Evolutionary conservation across 2,888 invertebrate genomes (phyloP).

Genomic region (Chorisops tibialis): DNA sequence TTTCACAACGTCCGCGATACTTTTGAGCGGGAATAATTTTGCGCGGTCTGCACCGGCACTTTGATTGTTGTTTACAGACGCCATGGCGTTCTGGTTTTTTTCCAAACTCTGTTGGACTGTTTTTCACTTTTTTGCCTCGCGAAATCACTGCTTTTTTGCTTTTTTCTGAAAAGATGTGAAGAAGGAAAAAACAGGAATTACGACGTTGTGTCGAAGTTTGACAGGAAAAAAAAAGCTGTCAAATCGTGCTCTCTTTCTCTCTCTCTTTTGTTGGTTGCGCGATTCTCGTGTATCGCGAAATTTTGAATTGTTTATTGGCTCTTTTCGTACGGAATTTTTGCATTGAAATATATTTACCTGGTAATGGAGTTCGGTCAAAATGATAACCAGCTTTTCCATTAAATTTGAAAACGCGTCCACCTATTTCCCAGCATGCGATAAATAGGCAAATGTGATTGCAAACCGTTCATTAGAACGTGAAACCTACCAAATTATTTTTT

Average conservation of each 20-base stretch:
- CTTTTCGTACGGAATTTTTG: no score
- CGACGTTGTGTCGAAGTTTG: slow-evolving; percentile 20
- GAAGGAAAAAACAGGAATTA: slow-evolving; percentile 30
- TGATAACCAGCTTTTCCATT: no score
- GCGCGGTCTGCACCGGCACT: slow-evolving; percentile 56
- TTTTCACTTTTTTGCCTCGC: neutral
- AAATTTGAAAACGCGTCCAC: no score
- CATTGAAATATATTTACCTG: no score
- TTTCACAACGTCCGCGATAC: slow-evolving; percentile 68
- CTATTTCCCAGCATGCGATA: no score
- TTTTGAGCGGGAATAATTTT: slow-evolving; percentile 72
- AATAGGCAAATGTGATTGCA: no score
- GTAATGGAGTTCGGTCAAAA: no score
- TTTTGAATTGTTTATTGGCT: no score
- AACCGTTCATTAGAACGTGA: no score
- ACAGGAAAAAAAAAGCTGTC: no score
- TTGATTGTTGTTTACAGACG: slow-evolving; percentile 45
- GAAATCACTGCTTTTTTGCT: slow-evolving; percentile 12
- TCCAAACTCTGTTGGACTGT: neutral
- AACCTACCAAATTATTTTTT: no score
- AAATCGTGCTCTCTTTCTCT: no score
- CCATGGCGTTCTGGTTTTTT: slow-evolving; percentile 31
- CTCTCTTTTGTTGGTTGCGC: neutral
- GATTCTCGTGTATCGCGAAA: slow-evolving; percentile 16
- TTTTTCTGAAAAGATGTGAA: slow-evolving; percentile 12